Percentiles rank a stretch among this genome's conserved stretches.
phyloP scores from a whole-genome alignment of 2,113 vertebrate species.

The Prietella phreatophila region DNA sequence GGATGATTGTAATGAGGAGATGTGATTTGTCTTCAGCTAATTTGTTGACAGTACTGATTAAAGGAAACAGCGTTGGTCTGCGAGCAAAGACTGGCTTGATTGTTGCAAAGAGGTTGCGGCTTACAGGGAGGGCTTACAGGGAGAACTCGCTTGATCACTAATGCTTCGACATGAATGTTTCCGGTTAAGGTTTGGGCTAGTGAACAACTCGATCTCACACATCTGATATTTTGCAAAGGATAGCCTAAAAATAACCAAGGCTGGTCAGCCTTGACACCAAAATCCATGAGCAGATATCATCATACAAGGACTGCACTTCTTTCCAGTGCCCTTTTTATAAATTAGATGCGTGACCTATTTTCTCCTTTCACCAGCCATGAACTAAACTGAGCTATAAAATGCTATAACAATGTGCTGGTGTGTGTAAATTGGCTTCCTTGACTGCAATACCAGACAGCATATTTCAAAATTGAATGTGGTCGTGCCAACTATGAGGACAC shows the following conservation, averaged over 20 bases:
- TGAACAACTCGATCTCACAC: neutral
- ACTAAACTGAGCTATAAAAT: conserved; percentile 41
- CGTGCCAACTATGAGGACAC: conserved; percentile 23
- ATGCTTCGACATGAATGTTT: conserved; percentile 22
- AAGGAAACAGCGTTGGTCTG: conserved; percentile 40
- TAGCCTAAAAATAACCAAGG: conserved; percentile 7
- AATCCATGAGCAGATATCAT: neutral
- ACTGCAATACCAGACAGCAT: conserved; percentile 35
- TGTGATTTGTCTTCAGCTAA: conserved; percentile 50
- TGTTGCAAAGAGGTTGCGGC: conserved; percentile 18
- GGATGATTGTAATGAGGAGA: conserved; percentile 44
- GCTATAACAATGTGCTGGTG: conserved; percentile 34
- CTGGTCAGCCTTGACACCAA: neutral
- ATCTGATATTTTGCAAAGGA: conserved; percentile 4
- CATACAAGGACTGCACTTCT: conserved; percentile 11
- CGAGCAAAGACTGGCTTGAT: conserved; percentile 22
- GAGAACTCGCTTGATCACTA: conserved; percentile 22
- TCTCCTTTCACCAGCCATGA: conserved; percentile 18
- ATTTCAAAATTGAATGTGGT: conserved; percentile 37
- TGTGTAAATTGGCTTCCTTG: conserved; percentile 42
- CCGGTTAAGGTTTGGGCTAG: conserved; percentile 23
- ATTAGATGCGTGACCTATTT: conserved; percentile 33
- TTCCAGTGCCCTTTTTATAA: conserved; percentile 7
- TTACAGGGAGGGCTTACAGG: conserved; percentile 28
- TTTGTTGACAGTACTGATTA: conserved; percentile 54